Conservation (phyloP, 2,888 invertebrate species). For the Reticulitermes lucifugus region DNA sequence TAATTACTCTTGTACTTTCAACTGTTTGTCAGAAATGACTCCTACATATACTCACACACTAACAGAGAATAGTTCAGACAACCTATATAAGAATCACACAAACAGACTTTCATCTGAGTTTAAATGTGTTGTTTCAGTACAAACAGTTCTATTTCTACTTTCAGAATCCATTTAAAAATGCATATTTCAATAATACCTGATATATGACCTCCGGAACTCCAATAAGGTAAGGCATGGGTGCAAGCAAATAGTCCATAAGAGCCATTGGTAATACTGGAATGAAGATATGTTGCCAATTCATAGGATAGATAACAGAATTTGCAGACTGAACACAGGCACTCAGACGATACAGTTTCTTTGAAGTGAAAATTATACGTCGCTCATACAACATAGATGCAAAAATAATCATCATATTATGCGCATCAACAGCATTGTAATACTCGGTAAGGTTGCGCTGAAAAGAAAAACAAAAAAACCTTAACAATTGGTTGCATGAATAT, state of each 20-base stretch:
- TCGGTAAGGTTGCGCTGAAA: constrained; percentile 93
- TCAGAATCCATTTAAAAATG: no score
- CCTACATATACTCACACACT: no score
- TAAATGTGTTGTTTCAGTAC: no score
- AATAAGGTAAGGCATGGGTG: constrained; percentile 98
- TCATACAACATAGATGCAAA: constrained; percentile 97
- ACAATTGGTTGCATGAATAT: no score
- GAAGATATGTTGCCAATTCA: constrained; percentile 99
- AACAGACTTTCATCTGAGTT: no score
- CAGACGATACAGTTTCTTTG: constrained; percentile 87
- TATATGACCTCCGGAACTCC: constrained; percentile 91
- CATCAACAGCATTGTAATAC: constrained; percentile 97
- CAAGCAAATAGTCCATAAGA: constrained; percentile 89
- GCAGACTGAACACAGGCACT: constrained; percentile 96
- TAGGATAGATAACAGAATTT: constrained; percentile 94
- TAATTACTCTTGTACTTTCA: no score
- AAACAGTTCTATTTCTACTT: no score
- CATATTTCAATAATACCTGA: constrained; percentile 68
- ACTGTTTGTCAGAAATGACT: no score
- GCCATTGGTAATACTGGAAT: constrained; percentile 94
- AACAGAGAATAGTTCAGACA: no score
- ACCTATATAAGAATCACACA: no score
- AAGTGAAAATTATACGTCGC: constrained; percentile 92
- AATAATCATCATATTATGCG: constrained; percentile 93
- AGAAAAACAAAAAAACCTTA: constrained; percentile 30